Base-by-base conservation (phyloP, 2,113 vertebrate species). In the Tricholaema leucomelas region DNA sequence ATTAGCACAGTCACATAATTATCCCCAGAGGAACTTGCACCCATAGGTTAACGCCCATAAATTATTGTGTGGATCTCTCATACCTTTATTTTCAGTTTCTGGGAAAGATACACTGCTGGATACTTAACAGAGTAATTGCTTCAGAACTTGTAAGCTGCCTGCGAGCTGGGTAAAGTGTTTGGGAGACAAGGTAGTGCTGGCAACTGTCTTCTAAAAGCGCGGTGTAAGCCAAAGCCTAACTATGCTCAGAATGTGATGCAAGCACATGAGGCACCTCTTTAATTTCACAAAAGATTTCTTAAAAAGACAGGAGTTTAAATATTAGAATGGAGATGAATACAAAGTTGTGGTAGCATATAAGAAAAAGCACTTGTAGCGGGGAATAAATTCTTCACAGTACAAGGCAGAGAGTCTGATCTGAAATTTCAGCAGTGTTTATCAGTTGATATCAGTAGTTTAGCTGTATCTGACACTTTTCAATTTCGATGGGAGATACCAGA, bases 1-100 rank as follows among this genome's bases (percentile, higher is more conserved):
- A 94, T 80, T 91, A 89, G 61, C 60, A 23, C 17, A 86, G 91
- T 63, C 85, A 92, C 81, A 10, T 93, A 96, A 96, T 96, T 96
- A 96, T 71, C 87, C 61, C 8, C 48, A 67, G 75, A 78, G 82
- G 87, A 82, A 92, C n/a, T 64, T 91, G 74, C 96, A 85, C 91
- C 79, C 92, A 89, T 92, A 28, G 9, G 76, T 74, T 89, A 93
- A 95, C 91, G 5, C 94, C 87, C 82, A 94, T 89, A 48, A 92
- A 87, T 82, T 91, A 90, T 31, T 89, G 72, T 81, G 54, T 27
- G 15, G 44, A 74, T 85, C 72, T 82, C 75, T 65, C 91, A 87
- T 81, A 58, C 60, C 42, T 91, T 83, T 80, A 93, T 92, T 96
- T 96, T 92, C 72, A 27, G 79, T 79, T 92, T 87, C 94, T 87